Conservation (phyloP, 1,140 invertebrate genomes). For the Telenomus remus region DNA sequence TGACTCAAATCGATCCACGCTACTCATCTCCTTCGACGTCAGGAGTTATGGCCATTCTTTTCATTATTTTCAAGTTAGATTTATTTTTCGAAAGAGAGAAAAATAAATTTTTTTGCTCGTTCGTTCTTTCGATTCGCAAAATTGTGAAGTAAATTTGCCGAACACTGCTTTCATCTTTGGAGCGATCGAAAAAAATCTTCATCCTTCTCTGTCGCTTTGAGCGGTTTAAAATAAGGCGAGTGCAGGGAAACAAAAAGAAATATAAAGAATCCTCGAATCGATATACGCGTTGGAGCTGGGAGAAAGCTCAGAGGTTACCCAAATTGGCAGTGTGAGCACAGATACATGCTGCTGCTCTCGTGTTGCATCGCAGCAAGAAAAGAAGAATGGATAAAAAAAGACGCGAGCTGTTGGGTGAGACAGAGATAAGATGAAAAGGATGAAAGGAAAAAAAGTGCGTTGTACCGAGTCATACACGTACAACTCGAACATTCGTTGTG, state of each 20-base stretch:
- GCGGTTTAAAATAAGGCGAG: constrained; percentile 30
- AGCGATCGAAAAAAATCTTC: constrained; percentile 14
- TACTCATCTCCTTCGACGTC: too few species aligned
- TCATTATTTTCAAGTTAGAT: too few species aligned
- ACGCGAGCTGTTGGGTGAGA: constrained; percentile 20
- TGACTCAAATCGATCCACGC: too few species aligned
- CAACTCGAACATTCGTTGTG: constrained; percentile 19
- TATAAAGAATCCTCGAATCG: constrained; percentile 53
- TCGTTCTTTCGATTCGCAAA: too few species aligned
- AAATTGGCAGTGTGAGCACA: constrained; percentile 57
- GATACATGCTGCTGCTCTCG: constrained; percentile 54
- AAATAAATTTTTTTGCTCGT: too few species aligned
- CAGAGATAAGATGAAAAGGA: constrained; percentile 20
- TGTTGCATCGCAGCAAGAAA: constrained; percentile 43
- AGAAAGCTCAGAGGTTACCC: constrained; percentile 54
- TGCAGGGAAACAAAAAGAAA: constrained; percentile 39
- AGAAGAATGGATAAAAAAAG: constrained; percentile 49
- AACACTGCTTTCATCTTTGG: too few species aligned
- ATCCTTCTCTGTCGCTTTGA: constrained; percentile 27
- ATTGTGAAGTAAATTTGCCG: too few species aligned
- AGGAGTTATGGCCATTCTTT: too few species aligned
- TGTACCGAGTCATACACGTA: constrained; percentile 6
- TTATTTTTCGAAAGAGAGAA: too few species aligned
- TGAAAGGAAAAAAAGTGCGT: neutral
- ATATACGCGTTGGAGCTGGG: constrained; percentile 49